Conservation (phyloP, 2,888 invertebrate species). For the Cylindroiulus punctatus region DNA sequence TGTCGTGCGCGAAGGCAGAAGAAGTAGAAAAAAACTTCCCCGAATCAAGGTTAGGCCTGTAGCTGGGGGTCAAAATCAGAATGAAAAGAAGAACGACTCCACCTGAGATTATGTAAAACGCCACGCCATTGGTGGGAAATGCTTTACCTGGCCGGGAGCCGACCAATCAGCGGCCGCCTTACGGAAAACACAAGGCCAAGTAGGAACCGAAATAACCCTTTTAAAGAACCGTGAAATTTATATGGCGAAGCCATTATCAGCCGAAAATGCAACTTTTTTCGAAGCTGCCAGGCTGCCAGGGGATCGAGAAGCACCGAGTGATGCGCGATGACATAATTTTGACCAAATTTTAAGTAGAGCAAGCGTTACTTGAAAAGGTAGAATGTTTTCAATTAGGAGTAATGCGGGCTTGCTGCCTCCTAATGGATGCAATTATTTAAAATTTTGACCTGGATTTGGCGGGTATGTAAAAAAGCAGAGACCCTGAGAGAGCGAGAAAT, state of each 20-base stretch:
- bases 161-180: neutral
- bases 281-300: neutral
- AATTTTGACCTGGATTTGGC: constrained; percentile 32
- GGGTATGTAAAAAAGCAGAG: neutral
- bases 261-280: neutral
- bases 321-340: neutral
- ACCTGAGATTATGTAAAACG: constrained; percentile 5
- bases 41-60: constrained; percentile 18
- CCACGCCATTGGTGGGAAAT: constrained; percentile 1
- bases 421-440: constrained; percentile 32
- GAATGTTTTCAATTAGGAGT: neutral
- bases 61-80: constrained; percentile 26
- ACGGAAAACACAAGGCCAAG: neutral
- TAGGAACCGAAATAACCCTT: neutral
- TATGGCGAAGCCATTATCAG: neutral
- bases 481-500: constrained; percentile 32
- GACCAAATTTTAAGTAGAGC: neutral
- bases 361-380: neutral
- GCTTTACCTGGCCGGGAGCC: constrained; percentile 19
- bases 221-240: neutral
- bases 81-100: constrained; percentile 32
- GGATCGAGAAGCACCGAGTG: neutral
- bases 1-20: neutral
- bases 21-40: neutral
- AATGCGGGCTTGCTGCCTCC: neutral